Percentiles rank a stretch among this genome's conserved stretches.
phyloP scores from a whole-genome alignment of 92 coral and sea anemone genomes.

The Plumapathes pennacea region DNA sequence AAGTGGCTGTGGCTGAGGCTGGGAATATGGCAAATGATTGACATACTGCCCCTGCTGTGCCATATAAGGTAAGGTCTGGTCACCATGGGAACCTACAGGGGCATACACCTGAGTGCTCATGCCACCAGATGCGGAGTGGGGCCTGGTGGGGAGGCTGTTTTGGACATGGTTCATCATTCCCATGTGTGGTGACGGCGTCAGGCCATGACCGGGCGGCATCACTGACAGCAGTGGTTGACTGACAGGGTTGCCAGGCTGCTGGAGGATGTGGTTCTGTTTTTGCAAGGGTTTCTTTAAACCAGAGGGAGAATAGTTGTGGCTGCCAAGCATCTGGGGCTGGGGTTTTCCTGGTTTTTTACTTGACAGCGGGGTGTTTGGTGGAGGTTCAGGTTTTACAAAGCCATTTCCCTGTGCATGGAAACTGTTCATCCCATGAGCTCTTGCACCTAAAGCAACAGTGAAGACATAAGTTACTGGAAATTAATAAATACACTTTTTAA shows the following conservation, averaged over 20 bases:
- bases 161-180: conserved; percentile 51
- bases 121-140: conserved; percentile 92
- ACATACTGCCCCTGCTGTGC: conserved; percentile 69
- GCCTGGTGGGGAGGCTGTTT: conserved; percentile 79
- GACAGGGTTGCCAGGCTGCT: conserved; percentile 58
- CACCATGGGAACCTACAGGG: conserved; percentile 68
- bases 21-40: conserved; percentile 71
- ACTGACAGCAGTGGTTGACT: conserved; percentile 85
- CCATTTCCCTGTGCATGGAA: conserved; percentile 61
- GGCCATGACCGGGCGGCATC: conserved; percentile 67
- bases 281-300: conserved; percentile 67
- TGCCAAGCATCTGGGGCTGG: conserved; percentile 49
- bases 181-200: conserved; percentile 35
- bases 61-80: conserved; percentile 67
- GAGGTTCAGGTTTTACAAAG: conserved; percentile 48
- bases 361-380: conserved; percentile 25
- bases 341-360: conserved; percentile 59
- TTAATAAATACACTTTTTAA: too few relatives aligned
- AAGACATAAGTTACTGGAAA: too few relatives aligned
- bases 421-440: conserved; percentile 41
- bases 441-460: conserved; percentile 64
- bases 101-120: conserved; percentile 65
- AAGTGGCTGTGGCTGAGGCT: conserved; percentile 51
- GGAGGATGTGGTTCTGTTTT: conserved; percentile 58
- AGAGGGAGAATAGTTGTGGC: conserved; percentile 72